A percentile compares a stretch with the other conserved stretches of the same genome.
Conservation (phyloP, 1,140 invertebrate genomes). For the Drosophila sp. region DNA sequence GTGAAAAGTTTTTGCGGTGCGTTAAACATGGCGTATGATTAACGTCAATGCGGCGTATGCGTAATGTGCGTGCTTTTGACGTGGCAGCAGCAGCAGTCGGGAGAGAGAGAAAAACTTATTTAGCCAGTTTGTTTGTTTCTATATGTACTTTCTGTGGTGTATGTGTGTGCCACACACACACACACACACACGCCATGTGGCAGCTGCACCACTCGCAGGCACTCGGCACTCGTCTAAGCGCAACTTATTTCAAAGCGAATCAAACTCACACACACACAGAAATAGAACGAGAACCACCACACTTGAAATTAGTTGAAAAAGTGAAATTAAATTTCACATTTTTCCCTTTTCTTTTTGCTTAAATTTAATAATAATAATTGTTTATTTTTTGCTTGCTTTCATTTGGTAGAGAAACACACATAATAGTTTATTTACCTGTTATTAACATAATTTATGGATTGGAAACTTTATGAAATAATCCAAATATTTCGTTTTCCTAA, state of each 20-base stretch:
- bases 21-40: slow-evolving; percentile 80
- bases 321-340: slow-evolving; percentile 2
- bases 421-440: no score
- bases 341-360: background rate
- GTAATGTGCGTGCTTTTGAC: slow-evolving; percentile 43
- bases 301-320: slow-evolving; percentile 21
- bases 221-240: slow-evolving; percentile 7
- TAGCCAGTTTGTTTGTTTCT: background rate
- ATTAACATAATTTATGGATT: no score
- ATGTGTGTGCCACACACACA: background rate
- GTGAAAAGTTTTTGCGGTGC: slow-evolving; percentile 55
- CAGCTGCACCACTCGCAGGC: slow-evolving; percentile 20
- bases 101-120: slow-evolving; percentile 11
- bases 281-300: background rate
- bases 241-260: slow-evolving; percentile 15
- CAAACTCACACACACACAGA: background rate
- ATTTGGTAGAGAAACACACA: background rate
- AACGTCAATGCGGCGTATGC: slow-evolving; percentile 74
- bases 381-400: background rate
- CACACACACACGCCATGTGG: slow-evolving; percentile 1
- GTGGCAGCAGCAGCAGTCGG: background rate
- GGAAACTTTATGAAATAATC: no score
- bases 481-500: no score
- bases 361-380: background rate
- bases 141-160: slow-evolving; percentile 6